phyloP scores from a whole-genome alignment of 2,888 invertebrate genomes.

The Tipula confusa region DNA sequence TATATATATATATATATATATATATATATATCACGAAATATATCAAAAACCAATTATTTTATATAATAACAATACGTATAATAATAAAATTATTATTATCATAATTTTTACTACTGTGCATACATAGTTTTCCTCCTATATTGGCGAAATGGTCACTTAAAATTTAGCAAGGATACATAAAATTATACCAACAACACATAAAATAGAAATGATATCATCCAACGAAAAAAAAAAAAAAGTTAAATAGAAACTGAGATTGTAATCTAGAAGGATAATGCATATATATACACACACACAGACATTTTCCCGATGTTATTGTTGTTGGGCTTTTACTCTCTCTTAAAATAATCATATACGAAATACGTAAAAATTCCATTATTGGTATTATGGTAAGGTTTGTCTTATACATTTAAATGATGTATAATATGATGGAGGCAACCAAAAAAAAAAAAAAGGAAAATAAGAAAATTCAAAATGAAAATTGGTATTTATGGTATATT shows the following conservation, averaged over 20 bases:
- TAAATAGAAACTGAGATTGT: conserved; percentile 29
- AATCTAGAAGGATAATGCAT: conserved; percentile 21
- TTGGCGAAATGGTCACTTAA: conserved; percentile 1
- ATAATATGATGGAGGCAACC: conserved; percentile 31
- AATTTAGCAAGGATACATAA: not conserved
- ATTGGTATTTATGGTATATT: conserved; percentile 35
- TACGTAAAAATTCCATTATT: conserved; percentile 33
- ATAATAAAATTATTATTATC: conserved; percentile 15
- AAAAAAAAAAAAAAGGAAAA: not conserved
- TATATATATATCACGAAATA: too few relatives aligned
- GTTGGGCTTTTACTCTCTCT: not conserved
- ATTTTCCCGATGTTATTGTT: not conserved
- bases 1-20: too few relatives aligned
- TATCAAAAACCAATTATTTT: conserved; percentile 12
- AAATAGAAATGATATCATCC: not conserved
- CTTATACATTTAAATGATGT: conserved; percentile 37
- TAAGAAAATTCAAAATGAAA: conserved; percentile 31
- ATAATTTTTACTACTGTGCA: not conserved
- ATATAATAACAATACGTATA: not conserved
- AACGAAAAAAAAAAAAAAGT: not conserved
- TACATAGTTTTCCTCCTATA: not conserved
- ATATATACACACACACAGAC: not conserved
- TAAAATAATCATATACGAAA: not conserved
- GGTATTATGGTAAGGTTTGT: conserved; percentile 35
- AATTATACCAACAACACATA: not conserved